A percentile compares a stretch with the other conserved stretches of the same genome.
These are phyloP conservation scores for Cryptoprocta ferox DNA, from an alignment of 2,797 vertebrate genomes.

Conservation along the genomic window DNA sequence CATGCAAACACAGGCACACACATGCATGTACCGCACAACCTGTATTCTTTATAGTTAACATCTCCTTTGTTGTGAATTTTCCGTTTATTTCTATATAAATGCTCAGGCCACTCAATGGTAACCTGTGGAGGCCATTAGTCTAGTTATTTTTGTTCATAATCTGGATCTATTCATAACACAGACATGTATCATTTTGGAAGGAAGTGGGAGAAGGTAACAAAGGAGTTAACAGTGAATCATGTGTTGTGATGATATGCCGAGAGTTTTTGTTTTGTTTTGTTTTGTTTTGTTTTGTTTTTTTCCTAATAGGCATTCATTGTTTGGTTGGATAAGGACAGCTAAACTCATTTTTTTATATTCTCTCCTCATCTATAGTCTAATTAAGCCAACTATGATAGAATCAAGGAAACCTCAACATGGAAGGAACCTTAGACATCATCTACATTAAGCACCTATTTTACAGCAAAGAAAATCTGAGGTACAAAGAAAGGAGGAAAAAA, in stretches of 20 bases:
- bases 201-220: background rate
- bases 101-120: background rate
- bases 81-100: background rate
- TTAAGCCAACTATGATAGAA: background rate
- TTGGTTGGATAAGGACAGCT: background rate
- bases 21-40: too few species aligned
- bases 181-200: conserved; percentile 20
- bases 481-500: background rate
- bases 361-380: background rate
- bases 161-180: background rate
- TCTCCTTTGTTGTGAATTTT: background rate
- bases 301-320: background rate
- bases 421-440: background rate
- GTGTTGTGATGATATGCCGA: background rate
- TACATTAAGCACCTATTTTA: background rate
- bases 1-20: background rate
- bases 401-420: background rate
- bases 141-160: background rate
- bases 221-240: background rate
- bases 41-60: background rate
- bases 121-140: background rate
- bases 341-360: background rate
- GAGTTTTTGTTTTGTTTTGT: background rate
- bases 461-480: background rate
- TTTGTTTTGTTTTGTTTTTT: background rate